phyloP scores from a whole-genome alignment of 2,888 invertebrate species.

The Ptilodon capucinus region DNA sequence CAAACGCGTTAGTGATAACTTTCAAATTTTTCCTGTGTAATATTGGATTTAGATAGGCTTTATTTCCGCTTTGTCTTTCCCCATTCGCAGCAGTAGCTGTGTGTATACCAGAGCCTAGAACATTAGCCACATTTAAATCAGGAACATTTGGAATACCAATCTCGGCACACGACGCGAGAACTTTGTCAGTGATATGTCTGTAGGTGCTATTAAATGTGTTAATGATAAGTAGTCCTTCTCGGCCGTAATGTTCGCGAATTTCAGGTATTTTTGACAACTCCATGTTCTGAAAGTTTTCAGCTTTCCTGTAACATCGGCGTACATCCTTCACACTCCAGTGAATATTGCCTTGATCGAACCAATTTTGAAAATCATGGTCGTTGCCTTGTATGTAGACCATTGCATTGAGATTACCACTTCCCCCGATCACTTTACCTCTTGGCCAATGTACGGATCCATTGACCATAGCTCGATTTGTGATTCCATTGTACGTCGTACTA shows the following conservation, averaged over 20 bases:
- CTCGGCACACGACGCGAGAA: constrained; percentile 64
- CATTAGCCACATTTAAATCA: constrained; percentile 65
- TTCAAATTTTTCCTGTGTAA: constrained; percentile 46
- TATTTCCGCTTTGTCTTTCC: constrained; percentile 82
- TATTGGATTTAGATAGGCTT: constrained; percentile 62
- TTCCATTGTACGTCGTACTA: constrained; percentile 88
- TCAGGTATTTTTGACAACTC: constrained; percentile 30
- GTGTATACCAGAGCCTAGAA: constrained; percentile 71
- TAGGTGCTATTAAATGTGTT: constrained; percentile 69
- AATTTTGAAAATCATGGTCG: constrained; percentile 72
- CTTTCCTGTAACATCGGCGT: constrained; percentile 71
- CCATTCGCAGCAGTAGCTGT: constrained; percentile 74
- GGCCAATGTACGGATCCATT: constrained; percentile 71
- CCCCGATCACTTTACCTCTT: constrained; percentile 85
- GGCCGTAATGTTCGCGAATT: constrained; percentile 54
- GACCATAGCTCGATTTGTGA: constrained; percentile 84
- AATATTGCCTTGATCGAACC: constrained; percentile 77
- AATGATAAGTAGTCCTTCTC: constrained; percentile 67
- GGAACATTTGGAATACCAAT: constrained; percentile 63
- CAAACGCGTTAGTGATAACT: constrained; percentile 42
- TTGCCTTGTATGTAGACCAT: constrained; percentile 82
- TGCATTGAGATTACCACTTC: constrained; percentile 79
- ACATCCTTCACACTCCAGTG: constrained; percentile 82
- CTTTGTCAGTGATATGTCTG: constrained; percentile 41
- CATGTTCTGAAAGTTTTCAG: constrained; percentile 65